Conservation (phyloP, 2,888 invertebrate species). For the Nomada fucata region DNA sequence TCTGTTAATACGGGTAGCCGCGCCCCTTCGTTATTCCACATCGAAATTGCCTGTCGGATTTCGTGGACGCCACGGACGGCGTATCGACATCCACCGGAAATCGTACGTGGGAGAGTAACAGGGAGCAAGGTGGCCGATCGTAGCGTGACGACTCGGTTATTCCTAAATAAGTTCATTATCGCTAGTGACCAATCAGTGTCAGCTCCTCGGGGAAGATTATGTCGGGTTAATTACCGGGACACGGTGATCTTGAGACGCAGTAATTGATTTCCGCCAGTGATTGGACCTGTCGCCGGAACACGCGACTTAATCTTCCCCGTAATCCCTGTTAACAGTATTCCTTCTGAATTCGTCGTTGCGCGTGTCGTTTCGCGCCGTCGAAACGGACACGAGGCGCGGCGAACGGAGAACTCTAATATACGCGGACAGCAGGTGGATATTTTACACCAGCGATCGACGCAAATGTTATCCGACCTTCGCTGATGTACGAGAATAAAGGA, state of each 20-base stretch:
- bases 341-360: neutral
- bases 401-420: too few species aligned
- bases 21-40: constrained; percentile 12
- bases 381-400: too few species aligned
- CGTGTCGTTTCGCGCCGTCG: neutral
- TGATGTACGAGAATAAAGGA: too few species aligned
- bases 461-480: too few species aligned
- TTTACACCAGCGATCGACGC: too few species aligned
- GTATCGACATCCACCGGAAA: constrained; percentile 23
- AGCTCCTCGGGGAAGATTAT: constrained; percentile 31
- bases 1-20: constrained; percentile 40
- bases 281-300: constrained; percentile 53
- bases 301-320: constrained; percentile 43
- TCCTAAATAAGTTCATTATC: constrained; percentile 59
- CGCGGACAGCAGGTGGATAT: too few species aligned
- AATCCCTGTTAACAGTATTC: constrained; percentile 35
- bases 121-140: too few species aligned
- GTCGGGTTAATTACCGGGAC: constrained; percentile 55
- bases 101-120: neutral
- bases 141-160: constrained; percentile 28
- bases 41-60: constrained; percentile 32
- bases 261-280: constrained; percentile 59
- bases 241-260: constrained; percentile 36
- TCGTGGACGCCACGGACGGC: constrained; percentile 6
- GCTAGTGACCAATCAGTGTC: constrained; percentile 57